A percentile compares a stretch with the other conserved stretches of the same genome.
Conservation (phyloP, 2,113 vertebrate species). For the Columba livia region DNA sequence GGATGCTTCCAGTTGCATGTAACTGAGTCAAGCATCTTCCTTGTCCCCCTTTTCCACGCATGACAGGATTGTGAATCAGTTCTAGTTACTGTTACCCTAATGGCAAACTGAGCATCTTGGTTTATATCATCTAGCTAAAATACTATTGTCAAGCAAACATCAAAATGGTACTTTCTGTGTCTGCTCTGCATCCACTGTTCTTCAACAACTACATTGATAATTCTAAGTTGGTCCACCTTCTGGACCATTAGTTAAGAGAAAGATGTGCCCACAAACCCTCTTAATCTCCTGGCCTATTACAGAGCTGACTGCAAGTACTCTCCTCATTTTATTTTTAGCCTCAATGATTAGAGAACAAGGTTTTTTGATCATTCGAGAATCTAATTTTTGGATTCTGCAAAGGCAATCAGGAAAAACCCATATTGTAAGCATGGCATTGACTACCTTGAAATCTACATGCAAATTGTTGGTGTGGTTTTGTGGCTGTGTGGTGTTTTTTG, state of each 20-base stretch:
- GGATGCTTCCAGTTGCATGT: neutral
- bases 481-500: too few relatives aligned
- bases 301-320: neutral
- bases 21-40: neutral
- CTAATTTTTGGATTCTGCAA: neutral
- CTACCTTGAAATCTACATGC: neutral
- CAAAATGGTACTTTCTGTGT: neutral
- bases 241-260: neutral
- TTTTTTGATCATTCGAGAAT: neutral
- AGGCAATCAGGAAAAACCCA: neutral
- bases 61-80: neutral
- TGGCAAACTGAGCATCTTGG: neutral
- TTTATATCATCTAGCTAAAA: neutral
- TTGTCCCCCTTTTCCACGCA: neutral
- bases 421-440: neutral
- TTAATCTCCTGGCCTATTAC: neutral
- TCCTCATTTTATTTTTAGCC: neutral
- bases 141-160: neutral
- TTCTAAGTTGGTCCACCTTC: neutral
- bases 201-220: neutral
- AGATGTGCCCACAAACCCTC: neutral
- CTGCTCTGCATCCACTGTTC: neutral
- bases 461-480: neutral
- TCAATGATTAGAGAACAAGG: neutral
- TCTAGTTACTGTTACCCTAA: neutral